Evolutionary conservation across 2,113 vertebrate species (phyloP).

Genomic region (Cyphomyrus plagiostoma): DNA sequence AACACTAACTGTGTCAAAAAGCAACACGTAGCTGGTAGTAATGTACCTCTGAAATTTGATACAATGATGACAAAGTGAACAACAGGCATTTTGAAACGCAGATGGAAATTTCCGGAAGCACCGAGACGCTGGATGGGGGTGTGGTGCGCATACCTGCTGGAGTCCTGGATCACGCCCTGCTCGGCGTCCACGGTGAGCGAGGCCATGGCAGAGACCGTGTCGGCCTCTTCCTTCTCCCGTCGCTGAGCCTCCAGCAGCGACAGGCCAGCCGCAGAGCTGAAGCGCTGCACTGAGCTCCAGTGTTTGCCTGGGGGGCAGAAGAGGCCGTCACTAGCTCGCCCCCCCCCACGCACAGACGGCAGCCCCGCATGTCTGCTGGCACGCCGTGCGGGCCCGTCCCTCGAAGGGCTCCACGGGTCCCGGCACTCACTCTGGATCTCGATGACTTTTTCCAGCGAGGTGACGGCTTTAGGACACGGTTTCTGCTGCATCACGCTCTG

Average conservation of each 20-base stretch:
- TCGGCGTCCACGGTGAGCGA: conserved; percentile 71
- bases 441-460: conserved; percentile 76
- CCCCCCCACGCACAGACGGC: neutral
- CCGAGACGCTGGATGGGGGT: neutral
- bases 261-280: conserved; percentile 54
- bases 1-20: neutral
- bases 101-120: neutral
- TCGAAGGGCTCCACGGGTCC: neutral
- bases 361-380: neutral
- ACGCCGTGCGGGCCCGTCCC: neutral
- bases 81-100: neutral
- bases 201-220: conserved; percentile 76
- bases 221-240: conserved; percentile 69
- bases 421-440: conserved; percentile 75
- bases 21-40: neutral
- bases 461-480: conserved; percentile 69
- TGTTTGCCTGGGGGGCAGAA: conserved; percentile 60
- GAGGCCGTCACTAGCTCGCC: neutral
- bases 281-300: conserved; percentile 68
- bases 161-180: conserved; percentile 47
- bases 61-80: neutral
- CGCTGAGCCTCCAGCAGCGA: conserved; percentile 70
- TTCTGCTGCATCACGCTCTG: conserved; percentile 69
- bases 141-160: conserved; percentile 29
- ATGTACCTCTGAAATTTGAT: neutral